These are phyloP conservation scores for Eubasilissa splendida DNA, from an alignment of 2,888 invertebrate species.

Conservation along the genomic window DNA sequence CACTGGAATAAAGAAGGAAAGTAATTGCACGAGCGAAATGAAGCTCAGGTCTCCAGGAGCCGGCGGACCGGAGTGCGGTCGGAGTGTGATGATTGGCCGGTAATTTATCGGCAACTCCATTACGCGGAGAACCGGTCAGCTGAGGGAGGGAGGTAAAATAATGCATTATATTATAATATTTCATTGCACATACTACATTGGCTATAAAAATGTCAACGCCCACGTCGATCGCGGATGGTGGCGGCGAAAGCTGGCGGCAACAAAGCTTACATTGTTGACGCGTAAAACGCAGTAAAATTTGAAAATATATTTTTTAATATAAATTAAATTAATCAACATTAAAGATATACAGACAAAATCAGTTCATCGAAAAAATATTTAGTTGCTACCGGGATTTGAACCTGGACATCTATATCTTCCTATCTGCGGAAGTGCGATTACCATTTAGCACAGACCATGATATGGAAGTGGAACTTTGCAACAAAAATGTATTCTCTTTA, in stretches of 20 bases:
- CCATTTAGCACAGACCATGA: too few relatives aligned
- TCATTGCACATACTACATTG: constrained; percentile 41
- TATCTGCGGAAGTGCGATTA: too few relatives aligned
- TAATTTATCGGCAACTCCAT: constrained; percentile 48
- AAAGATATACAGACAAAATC: too few relatives aligned
- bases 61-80: not conserved
- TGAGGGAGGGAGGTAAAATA: constrained; percentile 38
- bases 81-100: constrained; percentile 20
- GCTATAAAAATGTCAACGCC: constrained; percentile 50
- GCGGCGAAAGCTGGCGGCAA: not conserved
- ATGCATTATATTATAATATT: constrained; percentile 49
- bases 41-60: not conserved
- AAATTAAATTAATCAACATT: too few relatives aligned
- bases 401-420: too few relatives aligned
- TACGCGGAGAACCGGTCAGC: constrained; percentile 36
- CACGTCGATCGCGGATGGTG: constrained; percentile 11
- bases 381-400: too few relatives aligned
- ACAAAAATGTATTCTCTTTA: too few relatives aligned
- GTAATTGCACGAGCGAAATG: not conserved
- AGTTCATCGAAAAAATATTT: too few relatives aligned
- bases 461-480: too few relatives aligned
- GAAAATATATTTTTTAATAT: too few relatives aligned
- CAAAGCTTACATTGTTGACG: not conserved
- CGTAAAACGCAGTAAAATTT: too few relatives aligned
- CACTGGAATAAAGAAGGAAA: not conserved